phyloP scores from a whole-genome alignment of 1,140 invertebrate genomes.

The Meloidogyne hapla region DNA sequence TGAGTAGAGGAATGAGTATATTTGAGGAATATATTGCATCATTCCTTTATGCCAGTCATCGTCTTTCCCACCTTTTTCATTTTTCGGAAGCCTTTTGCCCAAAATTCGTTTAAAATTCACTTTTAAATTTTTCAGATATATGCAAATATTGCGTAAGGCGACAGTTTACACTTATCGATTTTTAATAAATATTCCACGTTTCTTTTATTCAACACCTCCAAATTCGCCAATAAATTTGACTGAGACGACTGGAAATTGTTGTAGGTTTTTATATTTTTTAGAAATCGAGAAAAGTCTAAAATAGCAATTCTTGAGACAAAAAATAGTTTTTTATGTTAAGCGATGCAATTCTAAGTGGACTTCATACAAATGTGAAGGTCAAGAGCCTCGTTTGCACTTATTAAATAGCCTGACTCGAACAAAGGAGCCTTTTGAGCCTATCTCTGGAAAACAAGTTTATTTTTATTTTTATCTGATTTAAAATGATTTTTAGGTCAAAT shows the following conservation, averaged over 20 bases:
- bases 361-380: slow-evolving; percentile 11
- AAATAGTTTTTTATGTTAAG: slow-evolving; percentile 3
- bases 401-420: slow-evolving; percentile 64
- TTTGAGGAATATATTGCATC: no score
- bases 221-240: background rate
- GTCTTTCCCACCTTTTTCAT: no score
- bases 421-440: slow-evolving; percentile 82
- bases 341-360: slow-evolving; percentile 27
- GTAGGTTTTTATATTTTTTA: slow-evolving; percentile 1
- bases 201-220: background rate
- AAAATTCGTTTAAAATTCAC: no score
- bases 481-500: slow-evolving; percentile 64
- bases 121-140: no score
- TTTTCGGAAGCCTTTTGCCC: no score
- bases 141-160: no score
- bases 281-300: no score
- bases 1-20: no score
- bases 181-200: slow-evolving; percentile 1
- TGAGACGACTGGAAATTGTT: background rate
- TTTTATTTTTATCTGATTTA: background rate
- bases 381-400: slow-evolving; percentile 44
- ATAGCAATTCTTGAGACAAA: no score
- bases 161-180: background rate
- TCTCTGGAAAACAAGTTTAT: slow-evolving; percentile 72
- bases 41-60: no score